Evolutionary conservation across 2,888 invertebrate species (phyloP).

Genomic region (Strigamia crassipes): DNA sequence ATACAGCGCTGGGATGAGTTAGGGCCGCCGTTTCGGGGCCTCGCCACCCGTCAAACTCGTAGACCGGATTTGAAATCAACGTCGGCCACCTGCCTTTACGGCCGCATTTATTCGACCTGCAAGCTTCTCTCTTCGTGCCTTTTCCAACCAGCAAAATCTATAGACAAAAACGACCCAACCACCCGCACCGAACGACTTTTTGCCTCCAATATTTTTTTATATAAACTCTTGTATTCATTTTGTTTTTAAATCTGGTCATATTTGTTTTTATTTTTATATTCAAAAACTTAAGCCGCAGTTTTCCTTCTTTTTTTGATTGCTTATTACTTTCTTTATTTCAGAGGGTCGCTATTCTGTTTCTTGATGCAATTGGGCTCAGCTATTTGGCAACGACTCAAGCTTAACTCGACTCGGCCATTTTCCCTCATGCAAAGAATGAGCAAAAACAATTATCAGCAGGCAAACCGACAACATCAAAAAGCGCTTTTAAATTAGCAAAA

Average conservation of each 20-base stretch:
- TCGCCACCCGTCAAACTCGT: slow-evolving; percentile 37
- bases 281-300: background rate
- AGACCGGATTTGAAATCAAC: slow-evolving; percentile 40
- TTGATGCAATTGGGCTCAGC: slow-evolving; percentile 29
- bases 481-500: slow-evolving; percentile 10
- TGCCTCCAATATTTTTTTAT: background rate
- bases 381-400: slow-evolving; percentile 38
- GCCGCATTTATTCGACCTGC: slow-evolving; percentile 40
- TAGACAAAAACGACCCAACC: background rate
- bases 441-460: slow-evolving; percentile 37
- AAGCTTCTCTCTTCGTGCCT: slow-evolving; percentile 33
- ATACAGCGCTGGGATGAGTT: slow-evolving; percentile 30
- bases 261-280: background rate
- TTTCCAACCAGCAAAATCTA: slow-evolving; percentile 20
- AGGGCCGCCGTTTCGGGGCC: slow-evolving; percentile 34
- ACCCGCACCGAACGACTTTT: background rate
- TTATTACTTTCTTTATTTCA: slow-evolving; percentile 18
- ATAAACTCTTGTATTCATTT: slow-evolving; percentile 10
- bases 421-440: slow-evolving; percentile 39
- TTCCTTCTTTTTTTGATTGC: background rate
- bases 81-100: slow-evolving; percentile 42
- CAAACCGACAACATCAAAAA: slow-evolving; percentile 17
- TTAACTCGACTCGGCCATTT: slow-evolving; percentile 33
- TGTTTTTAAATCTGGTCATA: background rate
- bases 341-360: slow-evolving; percentile 22